These are phyloP conservation scores for Perognathus longimembris DNA, from an alignment of 2,113 vertebrate species.

Conservation along the genomic window DNA sequence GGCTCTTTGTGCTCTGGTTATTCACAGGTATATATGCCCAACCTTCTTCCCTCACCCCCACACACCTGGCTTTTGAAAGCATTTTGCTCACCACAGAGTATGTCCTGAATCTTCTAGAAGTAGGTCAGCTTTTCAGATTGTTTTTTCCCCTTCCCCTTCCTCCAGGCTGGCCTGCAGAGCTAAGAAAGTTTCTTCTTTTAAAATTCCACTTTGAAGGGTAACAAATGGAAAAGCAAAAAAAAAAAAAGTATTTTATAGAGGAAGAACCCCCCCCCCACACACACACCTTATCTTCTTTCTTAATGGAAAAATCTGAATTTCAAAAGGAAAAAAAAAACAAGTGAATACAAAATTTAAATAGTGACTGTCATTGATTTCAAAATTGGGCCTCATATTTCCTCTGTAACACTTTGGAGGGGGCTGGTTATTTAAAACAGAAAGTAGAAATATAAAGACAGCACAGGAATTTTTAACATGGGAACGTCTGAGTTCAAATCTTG, in stretches of 20 bases:
- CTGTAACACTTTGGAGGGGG: neutral
- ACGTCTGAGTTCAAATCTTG: neutral
- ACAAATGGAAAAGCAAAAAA: slow-evolving; percentile 49
- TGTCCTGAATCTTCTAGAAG: slow-evolving; percentile 59
- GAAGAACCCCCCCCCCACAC: too few relatives aligned
- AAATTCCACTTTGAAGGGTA: slow-evolving; percentile 61
- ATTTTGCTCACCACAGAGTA: slow-evolving; percentile 21
- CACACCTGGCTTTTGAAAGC: slow-evolving; percentile 15
- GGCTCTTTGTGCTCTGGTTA: neutral
- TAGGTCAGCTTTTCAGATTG: slow-evolving; percentile 60
- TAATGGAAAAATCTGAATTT: slow-evolving; percentile 5
- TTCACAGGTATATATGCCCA: neutral
- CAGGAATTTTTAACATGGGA: neutral
- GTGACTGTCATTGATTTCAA: neutral
- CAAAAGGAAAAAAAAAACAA: slow-evolving; percentile 25
- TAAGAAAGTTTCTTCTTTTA: slow-evolving; percentile 59
- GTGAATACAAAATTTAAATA: slow-evolving; percentile 40
- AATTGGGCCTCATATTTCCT: slow-evolving; percentile 1
- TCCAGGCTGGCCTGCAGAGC: slow-evolving; percentile 26
- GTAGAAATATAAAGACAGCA: neutral
- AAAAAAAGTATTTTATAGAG: slow-evolving; percentile 15
- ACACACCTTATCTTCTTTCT: neutral
- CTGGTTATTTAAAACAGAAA: neutral
- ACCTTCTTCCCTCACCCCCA: neutral
- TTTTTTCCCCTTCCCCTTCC: neutral